These are phyloP conservation scores for Hirudinaria manillensis DNA, from an alignment of 2,888 invertebrate species.

Conservation along the genomic window DNA sequence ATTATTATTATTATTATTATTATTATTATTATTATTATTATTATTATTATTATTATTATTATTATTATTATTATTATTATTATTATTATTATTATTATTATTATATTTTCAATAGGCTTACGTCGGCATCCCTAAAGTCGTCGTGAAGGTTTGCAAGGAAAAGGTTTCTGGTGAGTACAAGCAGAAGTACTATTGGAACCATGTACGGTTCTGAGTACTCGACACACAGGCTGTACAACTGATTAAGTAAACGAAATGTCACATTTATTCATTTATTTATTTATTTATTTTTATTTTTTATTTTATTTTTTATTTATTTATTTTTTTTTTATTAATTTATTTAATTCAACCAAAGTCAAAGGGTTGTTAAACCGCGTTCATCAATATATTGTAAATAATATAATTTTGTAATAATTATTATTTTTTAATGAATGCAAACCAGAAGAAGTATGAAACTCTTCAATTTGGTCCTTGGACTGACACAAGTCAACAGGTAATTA, in stretches of 20 bases:
- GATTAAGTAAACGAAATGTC: constrained; percentile 36
- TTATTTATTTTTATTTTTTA: background rate
- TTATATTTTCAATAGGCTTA: constrained; percentile 32
- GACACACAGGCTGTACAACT: constrained; percentile 76
- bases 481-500: constrained; percentile 86
- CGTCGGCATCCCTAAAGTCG: constrained; percentile 48
- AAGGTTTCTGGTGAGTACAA: constrained; percentile 60
- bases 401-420: background rate
- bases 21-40: too few species aligned
- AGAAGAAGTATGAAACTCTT: constrained; percentile 57
- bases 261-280: background rate
- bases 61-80: too few species aligned
- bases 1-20: too few species aligned
- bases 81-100: too few species aligned
- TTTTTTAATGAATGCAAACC: constrained; percentile 28
- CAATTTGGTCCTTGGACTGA: constrained; percentile 83
- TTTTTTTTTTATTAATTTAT: background rate
- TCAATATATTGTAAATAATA: too few species aligned
- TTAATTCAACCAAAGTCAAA: too few species aligned
- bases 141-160: constrained; percentile 54
- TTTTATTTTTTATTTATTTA: background rate
- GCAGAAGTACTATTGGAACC: constrained; percentile 73
- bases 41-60: too few species aligned
- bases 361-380: too few species aligned
- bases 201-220: constrained; percentile 94